A percentile compares a stretch with the other conserved stretches of the same genome.
These are phyloP conservation scores for Aeoliscus strigatus DNA, from an alignment of 2,797 vertebrate genomes.

Conservation along the genomic window DNA sequence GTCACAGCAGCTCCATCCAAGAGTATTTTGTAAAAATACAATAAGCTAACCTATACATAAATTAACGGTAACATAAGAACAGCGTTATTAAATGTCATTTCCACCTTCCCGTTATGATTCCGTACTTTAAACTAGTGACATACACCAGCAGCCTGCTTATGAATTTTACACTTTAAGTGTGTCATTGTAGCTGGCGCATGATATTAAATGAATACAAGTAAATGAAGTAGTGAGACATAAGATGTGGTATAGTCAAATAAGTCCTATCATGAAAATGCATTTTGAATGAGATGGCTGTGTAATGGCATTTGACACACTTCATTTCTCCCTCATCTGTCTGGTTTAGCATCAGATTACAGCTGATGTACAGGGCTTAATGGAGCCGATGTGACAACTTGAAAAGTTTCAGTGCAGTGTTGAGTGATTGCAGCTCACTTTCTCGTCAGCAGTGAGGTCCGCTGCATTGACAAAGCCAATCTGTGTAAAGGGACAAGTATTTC, in stretches of 20 bases:
- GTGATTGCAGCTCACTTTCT: too few species aligned
- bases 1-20: too few species aligned
- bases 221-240: constrained; percentile 81
- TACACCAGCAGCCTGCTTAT: constrained; percentile 73
- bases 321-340: constrained; percentile 87
- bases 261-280: constrained; percentile 73
- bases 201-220: constrained; percentile 80
- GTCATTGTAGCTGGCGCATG: constrained; percentile 70
- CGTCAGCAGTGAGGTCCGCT: too few species aligned
- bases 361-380: constrained; percentile 79
- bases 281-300: constrained; percentile 76
- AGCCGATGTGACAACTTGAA: constrained; percentile 71
- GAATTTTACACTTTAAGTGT: constrained; percentile 79
- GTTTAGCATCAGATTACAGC: constrained; percentile 72
- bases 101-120: constrained; percentile 47
- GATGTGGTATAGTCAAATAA: constrained; percentile 81
- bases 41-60: too few species aligned
- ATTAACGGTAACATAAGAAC: too few species aligned
- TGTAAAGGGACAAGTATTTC: too few species aligned
- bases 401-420: constrained; percentile 69
- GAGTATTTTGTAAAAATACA: too few species aligned
- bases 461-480: too few species aligned
- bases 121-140: constrained; percentile 79
- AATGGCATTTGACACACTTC: constrained; percentile 82
- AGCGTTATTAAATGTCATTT: too few species aligned